phyloP scores from a whole-genome alignment of 2,113 vertebrate species.

The Zingel zingel region DNA sequence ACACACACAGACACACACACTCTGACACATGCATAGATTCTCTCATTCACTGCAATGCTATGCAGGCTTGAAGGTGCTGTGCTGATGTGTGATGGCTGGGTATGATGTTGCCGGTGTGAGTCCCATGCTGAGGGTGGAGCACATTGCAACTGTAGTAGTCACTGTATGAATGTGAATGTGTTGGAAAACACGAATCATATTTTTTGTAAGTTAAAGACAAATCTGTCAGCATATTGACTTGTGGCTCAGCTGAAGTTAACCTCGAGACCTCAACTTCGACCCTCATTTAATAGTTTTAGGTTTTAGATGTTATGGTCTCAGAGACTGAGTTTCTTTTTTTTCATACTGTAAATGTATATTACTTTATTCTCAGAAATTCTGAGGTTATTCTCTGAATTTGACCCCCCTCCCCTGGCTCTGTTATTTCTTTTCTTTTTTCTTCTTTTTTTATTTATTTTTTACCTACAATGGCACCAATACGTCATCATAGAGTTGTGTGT shows the following conservation, averaged over 20 bases:
- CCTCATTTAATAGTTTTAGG: background rate
- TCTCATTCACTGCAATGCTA: background rate
- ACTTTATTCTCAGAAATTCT: too few relatives aligned
- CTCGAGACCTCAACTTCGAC: background rate
- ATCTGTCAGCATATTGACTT: background rate
- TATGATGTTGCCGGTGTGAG: slow-evolving; percentile 8
- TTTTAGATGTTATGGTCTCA: too few relatives aligned
- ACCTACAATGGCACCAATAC: too few relatives aligned
- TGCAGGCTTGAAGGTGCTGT: slow-evolving; percentile 4
- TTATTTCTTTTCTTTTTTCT: too few relatives aligned
- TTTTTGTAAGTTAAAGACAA: background rate
- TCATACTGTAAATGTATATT: too few relatives aligned
- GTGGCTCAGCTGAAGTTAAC: background rate
- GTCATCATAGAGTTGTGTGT: background rate
- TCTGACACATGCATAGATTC: background rate
- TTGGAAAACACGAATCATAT: background rate
- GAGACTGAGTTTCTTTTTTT: too few relatives aligned
- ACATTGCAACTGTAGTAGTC: background rate
- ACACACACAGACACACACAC: background rate
- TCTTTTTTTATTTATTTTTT: too few relatives aligned
- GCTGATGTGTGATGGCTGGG: slow-evolving; percentile 5
- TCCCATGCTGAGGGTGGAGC: background rate
- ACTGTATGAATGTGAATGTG: background rate
- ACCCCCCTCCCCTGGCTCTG: too few relatives aligned
- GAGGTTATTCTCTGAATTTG: too few relatives aligned